Conservation (phyloP, 2,888 invertebrate species). For the Notodonta ziczac region DNA sequence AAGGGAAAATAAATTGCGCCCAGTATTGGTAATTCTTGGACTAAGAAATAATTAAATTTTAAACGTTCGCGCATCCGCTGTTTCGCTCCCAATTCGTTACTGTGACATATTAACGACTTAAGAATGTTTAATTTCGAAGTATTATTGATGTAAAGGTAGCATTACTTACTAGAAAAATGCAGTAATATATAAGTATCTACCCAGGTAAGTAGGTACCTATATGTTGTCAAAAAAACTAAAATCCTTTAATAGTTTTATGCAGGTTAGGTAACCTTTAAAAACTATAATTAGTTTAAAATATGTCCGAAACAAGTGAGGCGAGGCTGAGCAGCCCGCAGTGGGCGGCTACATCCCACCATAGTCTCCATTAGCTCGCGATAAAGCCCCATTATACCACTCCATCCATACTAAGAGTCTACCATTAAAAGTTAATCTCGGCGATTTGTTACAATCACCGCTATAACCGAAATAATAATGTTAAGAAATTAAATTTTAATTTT, state of each 20-base stretch:
- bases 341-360: conserved; percentile 48
- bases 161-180: neutral
- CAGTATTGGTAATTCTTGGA: conserved; percentile 14
- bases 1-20: conserved; percentile 15
- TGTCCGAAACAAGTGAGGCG: neutral
- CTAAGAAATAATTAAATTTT: conserved; percentile 20
- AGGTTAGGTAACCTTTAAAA: too few species aligned
- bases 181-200: too few species aligned
- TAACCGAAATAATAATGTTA: conserved; percentile 42
- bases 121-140: neutral
- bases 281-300: neutral
- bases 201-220: too few species aligned
- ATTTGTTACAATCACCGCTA: conserved; percentile 57
- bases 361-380: conserved; percentile 66
- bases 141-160: neutral
- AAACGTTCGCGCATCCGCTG: conserved; percentile 8
- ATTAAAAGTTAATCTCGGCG: conserved; percentile 67
- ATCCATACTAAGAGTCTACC: conserved; percentile 63
- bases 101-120: conserved; percentile 20
- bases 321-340: conserved; percentile 28
- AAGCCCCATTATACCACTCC: conserved; percentile 68
- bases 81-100: conserved; percentile 23
- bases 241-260: neutral
- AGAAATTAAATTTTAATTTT: conserved; percentile 31
- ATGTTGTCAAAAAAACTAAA: neutral